Percentiles rank a stretch among this genome's conserved stretches.
Conservation (phyloP, 2,797 vertebrate species). For the Melanotaenia boesemani region DNA sequence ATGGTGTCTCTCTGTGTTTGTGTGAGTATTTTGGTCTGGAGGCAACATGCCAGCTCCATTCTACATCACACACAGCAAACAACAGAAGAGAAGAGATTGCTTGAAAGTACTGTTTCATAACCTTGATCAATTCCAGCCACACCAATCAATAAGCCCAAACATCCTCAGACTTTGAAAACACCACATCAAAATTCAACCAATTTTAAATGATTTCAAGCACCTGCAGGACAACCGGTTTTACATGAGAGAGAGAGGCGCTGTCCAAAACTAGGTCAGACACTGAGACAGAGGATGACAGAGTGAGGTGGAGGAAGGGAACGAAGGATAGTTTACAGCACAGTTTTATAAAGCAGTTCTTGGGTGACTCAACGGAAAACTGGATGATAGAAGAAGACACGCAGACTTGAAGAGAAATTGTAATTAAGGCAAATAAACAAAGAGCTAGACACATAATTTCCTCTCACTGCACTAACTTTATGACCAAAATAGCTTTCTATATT, state of each 20-base stretch:
- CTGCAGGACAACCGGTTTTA: constrained; percentile 39
- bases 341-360: constrained; percentile 37
- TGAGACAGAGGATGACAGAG: constrained; percentile 51
- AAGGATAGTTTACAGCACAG: constrained; percentile 13
- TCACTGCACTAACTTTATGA: constrained; percentile 16
- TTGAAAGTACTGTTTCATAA: constrained; percentile 54
- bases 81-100: constrained; percentile 40
- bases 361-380: constrained; percentile 35
- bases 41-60: constrained; percentile 69
- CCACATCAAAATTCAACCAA: constrained; percentile 47
- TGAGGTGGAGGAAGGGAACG: constrained; percentile 13
- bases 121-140: constrained; percentile 53
- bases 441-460: background rate
- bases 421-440: constrained; percentile 25
- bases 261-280: constrained; percentile 76
- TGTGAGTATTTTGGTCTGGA: constrained; percentile 60
- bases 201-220: constrained; percentile 65
- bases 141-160: constrained; percentile 48
- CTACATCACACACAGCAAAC: constrained; percentile 67
- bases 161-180: constrained; percentile 41
- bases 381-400: constrained; percentile 18
- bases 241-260: constrained; percentile 25
- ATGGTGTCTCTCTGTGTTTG: constrained; percentile 30
- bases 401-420: constrained; percentile 29
- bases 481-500: constrained; percentile 14